Conservation (phyloP, 2,888 invertebrate genomes). For the Tetrapedia diversipes region DNA sequence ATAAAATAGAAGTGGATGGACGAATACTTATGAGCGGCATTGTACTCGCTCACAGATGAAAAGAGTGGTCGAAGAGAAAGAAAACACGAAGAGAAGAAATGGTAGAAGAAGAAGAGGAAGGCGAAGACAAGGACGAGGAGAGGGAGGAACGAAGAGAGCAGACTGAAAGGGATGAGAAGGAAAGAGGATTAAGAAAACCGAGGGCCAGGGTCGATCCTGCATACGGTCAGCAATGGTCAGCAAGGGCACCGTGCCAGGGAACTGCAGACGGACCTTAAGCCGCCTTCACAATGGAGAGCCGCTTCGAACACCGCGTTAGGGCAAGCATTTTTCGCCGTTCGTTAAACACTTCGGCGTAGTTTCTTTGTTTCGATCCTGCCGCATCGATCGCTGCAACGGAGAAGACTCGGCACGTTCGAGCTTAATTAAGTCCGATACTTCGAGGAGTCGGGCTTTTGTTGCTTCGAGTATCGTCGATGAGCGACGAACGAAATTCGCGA, state of each 20-base stretch:
- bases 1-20: too few species aligned
- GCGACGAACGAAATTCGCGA: neutral
- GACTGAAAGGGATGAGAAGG: conserved; percentile 30
- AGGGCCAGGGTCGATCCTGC: conserved; percentile 71
- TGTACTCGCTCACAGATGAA: too few species aligned
- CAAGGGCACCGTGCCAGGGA: conserved; percentile 71
- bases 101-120: neutral
- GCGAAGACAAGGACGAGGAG: conserved; percentile 1
- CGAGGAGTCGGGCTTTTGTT: neutral
- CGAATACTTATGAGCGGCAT: too few species aligned
- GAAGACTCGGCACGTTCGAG: neutral
- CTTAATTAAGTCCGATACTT: conserved; percentile 10
- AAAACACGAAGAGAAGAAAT: neutral
- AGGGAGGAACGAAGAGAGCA: conserved; percentile 17
- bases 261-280: conserved; percentile 64
- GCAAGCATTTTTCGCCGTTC: conserved; percentile 1
- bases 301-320: neutral
- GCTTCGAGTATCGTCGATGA: neutral
- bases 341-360: neutral
- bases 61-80: neutral
- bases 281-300: conserved; percentile 49
- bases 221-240: conserved; percentile 73
- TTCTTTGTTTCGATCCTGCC: conserved; percentile 6
- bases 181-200: conserved; percentile 63
- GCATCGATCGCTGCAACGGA: neutral